Conservation (phyloP, 2,113 vertebrate genomes). For the Ginglymostoma cirratum region DNA sequence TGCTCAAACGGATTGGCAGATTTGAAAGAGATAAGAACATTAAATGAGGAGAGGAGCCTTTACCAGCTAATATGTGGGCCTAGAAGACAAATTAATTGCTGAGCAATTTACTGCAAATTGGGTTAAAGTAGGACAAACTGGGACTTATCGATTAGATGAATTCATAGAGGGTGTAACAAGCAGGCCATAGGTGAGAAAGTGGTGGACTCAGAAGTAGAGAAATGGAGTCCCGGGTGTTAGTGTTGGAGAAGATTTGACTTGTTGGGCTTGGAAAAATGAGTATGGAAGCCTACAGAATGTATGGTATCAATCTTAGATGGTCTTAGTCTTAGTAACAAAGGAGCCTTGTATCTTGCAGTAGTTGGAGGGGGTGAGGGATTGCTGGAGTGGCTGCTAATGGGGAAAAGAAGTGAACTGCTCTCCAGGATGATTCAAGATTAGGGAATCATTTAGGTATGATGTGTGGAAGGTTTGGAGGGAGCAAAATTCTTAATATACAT, state of each 20-base stretch:
- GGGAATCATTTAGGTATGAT: too few relatives aligned
- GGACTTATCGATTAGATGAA: not conserved
- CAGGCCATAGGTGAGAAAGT: not conserved
- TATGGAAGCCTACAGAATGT: not conserved
- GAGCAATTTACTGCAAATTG: not conserved
- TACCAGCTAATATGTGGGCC: not conserved
- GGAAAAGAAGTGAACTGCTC: not conserved
- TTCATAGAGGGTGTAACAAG: not conserved
- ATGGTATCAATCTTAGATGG: not conserved
- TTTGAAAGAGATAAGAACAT: not conserved
- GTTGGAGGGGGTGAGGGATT: not conserved
- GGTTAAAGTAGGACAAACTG: not conserved
- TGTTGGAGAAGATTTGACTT: not conserved
- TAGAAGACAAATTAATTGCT: not conserved
- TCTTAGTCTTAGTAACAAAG: not conserved
- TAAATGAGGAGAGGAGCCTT: not conserved
- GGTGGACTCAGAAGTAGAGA: not conserved
- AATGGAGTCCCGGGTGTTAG: not conserved
- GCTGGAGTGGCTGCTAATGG: not conserved
- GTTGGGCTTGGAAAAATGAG: not conserved
- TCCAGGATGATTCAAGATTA: not conserved
- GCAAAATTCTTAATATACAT: too few relatives aligned
- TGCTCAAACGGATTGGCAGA: not conserved
- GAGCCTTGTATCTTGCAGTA: not conserved
- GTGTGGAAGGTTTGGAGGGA: too few relatives aligned